A percentile compares a stretch with the other conserved stretches of the same genome.
phyloP scores from a whole-genome alignment of 2,113 vertebrate species.

The Vulpes lagopus region DNA sequence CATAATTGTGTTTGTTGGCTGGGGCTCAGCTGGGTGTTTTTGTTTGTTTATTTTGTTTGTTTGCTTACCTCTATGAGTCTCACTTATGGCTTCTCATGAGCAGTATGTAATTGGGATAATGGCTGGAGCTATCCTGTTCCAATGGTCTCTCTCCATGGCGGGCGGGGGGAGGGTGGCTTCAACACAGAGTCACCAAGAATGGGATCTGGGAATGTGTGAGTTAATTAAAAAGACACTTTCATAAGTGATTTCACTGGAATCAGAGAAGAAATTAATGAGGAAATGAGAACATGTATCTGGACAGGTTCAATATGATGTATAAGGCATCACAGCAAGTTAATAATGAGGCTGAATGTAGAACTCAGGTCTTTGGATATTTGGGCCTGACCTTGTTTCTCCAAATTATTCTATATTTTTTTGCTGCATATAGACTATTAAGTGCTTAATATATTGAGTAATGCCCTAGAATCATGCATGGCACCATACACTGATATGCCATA shows the following conservation, averaged over 20 bases:
- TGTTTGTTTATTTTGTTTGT: not conserved
- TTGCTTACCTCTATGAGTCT: not conserved
- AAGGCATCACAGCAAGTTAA: not conserved
- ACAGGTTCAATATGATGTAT: not conserved
- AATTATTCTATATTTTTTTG: not conserved
- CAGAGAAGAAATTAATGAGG: not conserved
- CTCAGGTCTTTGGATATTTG: not conserved
- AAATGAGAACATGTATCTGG: not conserved
- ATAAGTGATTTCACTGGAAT: not conserved
- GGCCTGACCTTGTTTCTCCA: not conserved
- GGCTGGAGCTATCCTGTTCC: not conserved
- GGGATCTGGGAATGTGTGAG: not conserved
- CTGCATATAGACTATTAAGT: not conserved
- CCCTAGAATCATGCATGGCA: not conserved
- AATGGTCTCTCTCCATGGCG: not conserved
- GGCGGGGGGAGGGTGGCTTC: not conserved
- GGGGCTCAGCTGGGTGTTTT: not conserved
- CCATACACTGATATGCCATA: not conserved
- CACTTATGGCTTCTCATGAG: not conserved
- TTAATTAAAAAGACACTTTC: not conserved
- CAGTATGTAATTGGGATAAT: not conserved
- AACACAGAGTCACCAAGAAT: not conserved
- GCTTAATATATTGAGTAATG: not conserved
- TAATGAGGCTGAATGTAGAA: not conserved
- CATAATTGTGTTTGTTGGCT: not conserved